Percentiles rank a stretch among this genome's conserved stretches.
Conservation (phyloP, 2,888 invertebrate species). For the Hofmannophila pseudospretella region DNA sequence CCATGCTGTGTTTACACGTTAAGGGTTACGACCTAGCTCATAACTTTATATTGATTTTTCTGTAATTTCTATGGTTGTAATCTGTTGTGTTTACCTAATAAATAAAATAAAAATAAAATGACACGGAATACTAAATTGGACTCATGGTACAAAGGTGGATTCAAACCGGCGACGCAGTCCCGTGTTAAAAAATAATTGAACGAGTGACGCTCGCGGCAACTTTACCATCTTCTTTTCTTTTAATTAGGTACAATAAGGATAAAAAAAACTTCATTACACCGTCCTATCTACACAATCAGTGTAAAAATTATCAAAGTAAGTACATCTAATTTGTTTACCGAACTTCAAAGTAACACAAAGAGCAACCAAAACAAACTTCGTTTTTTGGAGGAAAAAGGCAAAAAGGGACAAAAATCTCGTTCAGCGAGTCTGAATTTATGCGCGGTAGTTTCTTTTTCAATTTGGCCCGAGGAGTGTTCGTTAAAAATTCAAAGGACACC, state of each 20-base stretch:
- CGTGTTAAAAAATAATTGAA: no score
- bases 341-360: slow-evolving; percentile 8
- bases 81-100: no score
- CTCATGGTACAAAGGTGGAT: no score
- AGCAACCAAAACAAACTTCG: slow-evolving; percentile 11
- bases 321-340: slow-evolving; percentile 8
- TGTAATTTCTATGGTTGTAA: no score
- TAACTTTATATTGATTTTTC: no score
- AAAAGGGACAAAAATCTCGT: slow-evolving; percentile 16
- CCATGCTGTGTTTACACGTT: no score
- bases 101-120: no score
- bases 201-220: no score
- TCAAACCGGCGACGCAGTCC: no score
- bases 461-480: slow-evolving; percentile 17
- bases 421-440: slow-evolving; percentile 16
- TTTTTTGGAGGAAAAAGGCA: slow-evolving; percentile 6
- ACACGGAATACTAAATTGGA: no score
- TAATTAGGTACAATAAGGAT: background rate
- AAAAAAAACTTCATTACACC: background rate
- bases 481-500: slow-evolving; percentile 20
- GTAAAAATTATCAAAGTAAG: slow-evolving; percentile 6
- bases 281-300: slow-evolving; percentile 8
- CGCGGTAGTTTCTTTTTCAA: slow-evolving; percentile 20
- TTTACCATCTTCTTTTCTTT: no score
- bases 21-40: no score